Percentiles rank a stretch among this genome's conserved stretches.
Evolutionary conservation across 1,140 invertebrate genomes (phyloP).

Genomic region (Oryctes rhinoceros): DNA sequence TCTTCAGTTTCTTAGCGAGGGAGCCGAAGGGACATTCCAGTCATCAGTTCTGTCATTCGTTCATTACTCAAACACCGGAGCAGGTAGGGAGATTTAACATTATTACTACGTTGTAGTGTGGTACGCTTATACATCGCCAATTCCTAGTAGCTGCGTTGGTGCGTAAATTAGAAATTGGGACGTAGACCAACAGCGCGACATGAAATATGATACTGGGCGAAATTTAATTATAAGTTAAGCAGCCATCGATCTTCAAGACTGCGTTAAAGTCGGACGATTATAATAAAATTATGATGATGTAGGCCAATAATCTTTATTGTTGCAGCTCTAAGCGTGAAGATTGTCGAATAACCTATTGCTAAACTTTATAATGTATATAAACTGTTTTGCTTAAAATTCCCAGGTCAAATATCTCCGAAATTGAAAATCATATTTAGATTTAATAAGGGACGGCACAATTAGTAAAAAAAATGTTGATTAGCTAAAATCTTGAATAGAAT

Average conservation of each 20-base stretch:
- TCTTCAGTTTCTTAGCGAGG: conserved; percentile 85
- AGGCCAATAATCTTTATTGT: too few species aligned
- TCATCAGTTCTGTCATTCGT: conserved; percentile 85
- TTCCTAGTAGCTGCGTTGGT: not conserved
- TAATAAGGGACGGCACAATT: too few species aligned
- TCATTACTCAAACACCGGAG: conserved; percentile 78
- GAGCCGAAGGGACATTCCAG: conserved; percentile 79
- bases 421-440: too few species aligned
- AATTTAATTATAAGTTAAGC: not conserved
- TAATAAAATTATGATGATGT: not conserved
- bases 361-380: too few species aligned
- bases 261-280: not conserved
- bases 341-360: too few species aligned
- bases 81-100: conserved; percentile 66
- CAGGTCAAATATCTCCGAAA: too few species aligned
- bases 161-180: not conserved
- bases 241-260: not conserved
- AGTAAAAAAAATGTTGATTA: too few species aligned
- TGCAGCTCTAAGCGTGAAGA: too few species aligned
- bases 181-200: not conserved
- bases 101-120: not conserved
- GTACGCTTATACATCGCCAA: not conserved
- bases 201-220: not conserved
- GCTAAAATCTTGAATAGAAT: too few species aligned
- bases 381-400: too few species aligned